phyloP scores from a whole-genome alignment of 2,797 vertebrate genomes.

The Zalophus californianus region DNA sequence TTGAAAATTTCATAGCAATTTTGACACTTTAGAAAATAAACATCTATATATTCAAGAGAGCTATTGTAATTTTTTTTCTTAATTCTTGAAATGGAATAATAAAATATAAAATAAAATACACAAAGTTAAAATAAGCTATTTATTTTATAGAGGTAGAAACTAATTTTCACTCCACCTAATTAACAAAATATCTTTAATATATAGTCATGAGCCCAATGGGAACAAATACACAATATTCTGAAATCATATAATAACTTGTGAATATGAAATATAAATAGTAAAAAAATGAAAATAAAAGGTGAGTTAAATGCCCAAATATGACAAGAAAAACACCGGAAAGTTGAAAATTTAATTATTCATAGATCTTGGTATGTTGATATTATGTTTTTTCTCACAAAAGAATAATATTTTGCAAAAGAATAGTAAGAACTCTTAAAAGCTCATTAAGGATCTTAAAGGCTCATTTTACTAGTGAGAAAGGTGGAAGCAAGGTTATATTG shows the following conservation, averaged over 20 bases:
- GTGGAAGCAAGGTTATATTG: fast-evolving
- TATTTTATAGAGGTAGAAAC: constrained; percentile 9
- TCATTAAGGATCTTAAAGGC: neutral
- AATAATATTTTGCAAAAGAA: neutral
- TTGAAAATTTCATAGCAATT: constrained; percentile 50
- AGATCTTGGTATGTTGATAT: neutral
- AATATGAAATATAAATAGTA: neutral
- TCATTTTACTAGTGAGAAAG: neutral
- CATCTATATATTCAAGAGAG: neutral
- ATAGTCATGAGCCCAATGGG: neutral
- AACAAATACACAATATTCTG: neutral
- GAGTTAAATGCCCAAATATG: neutral
- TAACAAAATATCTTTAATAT: neutral
- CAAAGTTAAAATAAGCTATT: neutral
- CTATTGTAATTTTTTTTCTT: neutral
- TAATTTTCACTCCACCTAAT: neutral
- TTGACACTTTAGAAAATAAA: neutral
- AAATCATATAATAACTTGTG: neutral
- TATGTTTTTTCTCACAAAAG: neutral
- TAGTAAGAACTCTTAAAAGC: neutral
- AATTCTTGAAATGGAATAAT: neutral
- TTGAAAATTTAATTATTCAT: neutral
- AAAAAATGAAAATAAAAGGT: neutral
- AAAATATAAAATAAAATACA: neutral
- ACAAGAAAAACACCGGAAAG: neutral